phyloP scores from a whole-genome alignment of 1,140 invertebrate species.

The Cephus cinctus region DNA sequence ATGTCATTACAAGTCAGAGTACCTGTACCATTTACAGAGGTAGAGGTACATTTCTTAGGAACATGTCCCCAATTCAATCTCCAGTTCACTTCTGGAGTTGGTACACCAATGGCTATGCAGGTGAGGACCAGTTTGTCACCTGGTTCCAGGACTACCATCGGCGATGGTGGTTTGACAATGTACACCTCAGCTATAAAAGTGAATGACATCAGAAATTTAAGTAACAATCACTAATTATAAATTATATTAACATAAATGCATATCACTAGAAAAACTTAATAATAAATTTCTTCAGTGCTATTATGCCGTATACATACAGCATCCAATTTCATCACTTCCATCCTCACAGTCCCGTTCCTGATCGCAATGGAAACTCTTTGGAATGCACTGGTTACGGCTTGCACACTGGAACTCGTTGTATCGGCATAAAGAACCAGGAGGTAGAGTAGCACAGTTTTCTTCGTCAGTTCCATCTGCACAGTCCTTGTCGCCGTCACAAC shows the following conservation, averaged over 20 bases:
- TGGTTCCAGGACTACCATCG: constrained; percentile 66
- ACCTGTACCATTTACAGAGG: constrained; percentile 77
- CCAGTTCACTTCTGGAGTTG: constrained; percentile 91
- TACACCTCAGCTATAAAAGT: constrained; percentile 58
- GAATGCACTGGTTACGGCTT: constrained; percentile 83
- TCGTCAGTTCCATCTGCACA: constrained; percentile 90
- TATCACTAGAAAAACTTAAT: constrained; percentile 1
- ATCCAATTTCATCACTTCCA: constrained; percentile 88
- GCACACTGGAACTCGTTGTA: constrained; percentile 82
- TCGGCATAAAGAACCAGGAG: constrained; percentile 69
- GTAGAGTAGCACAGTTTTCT: constrained; percentile 60
- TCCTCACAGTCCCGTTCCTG: constrained; percentile 83
- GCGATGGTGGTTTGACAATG: constrained; percentile 68
- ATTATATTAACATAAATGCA: too few relatives aligned
- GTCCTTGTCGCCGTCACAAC: constrained; percentile 90
- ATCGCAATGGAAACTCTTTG: constrained; percentile 93
- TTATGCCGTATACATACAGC: constrained; percentile 65
- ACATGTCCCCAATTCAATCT: constrained; percentile 96
- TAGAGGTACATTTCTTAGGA: constrained; percentile 77
- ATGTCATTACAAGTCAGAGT: constrained; percentile 79
- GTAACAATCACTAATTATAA: too few relatives aligned
- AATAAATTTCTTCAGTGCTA: constrained; percentile 5
- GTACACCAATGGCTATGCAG: constrained; percentile 87
- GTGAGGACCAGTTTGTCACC: constrained; percentile 75
- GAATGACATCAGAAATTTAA: constrained; percentile 25